phyloP scores from a whole-genome alignment of 2,888 invertebrate species.

The Nymphalis polychloros region DNA sequence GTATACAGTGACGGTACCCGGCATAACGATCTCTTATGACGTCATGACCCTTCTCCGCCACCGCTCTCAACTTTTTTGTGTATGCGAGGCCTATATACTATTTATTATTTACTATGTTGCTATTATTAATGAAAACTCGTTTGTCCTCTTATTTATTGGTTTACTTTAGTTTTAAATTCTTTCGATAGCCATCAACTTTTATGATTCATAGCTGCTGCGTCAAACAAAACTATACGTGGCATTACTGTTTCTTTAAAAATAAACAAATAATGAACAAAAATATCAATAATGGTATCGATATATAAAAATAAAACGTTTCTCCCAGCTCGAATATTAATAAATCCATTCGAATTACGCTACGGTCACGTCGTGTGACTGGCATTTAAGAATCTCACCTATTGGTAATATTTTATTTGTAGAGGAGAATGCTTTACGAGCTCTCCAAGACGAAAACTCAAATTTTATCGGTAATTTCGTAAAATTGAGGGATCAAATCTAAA shows the following conservation, averaged over 20 bases:
- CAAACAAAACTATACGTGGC: no score
- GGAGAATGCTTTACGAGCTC: constrained; percentile 61
- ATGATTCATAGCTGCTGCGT: no score
- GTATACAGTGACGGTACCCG: no score
- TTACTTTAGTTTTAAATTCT: no score
- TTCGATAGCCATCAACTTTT: no score
- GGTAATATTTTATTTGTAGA: constrained; percentile 39
- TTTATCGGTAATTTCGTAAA: constrained; percentile 63
- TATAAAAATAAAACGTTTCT: constrained; percentile 11
- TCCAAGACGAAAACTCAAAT: constrained; percentile 61
- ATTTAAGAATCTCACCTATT: constrained; percentile 52
- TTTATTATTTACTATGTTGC: no score
- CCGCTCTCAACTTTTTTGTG: no score
- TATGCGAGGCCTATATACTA: no score
- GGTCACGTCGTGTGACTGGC: constrained; percentile 50
- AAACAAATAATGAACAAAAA: background rate
- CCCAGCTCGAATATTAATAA: constrained; percentile 31
- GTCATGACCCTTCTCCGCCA: no score
- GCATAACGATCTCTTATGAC: no score
- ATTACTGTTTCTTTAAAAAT: background rate
- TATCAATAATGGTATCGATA: background rate
- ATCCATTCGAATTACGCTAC: constrained; percentile 37
- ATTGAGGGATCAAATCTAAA: constrained; percentile 53
- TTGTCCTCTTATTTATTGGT: no score
- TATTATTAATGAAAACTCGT: no score